Evolutionary conservation across 2,888 invertebrate genomes (phyloP), one percentile per base, ranked within the genome.

Genomic region (Dolomedes plantarius): DNA sequence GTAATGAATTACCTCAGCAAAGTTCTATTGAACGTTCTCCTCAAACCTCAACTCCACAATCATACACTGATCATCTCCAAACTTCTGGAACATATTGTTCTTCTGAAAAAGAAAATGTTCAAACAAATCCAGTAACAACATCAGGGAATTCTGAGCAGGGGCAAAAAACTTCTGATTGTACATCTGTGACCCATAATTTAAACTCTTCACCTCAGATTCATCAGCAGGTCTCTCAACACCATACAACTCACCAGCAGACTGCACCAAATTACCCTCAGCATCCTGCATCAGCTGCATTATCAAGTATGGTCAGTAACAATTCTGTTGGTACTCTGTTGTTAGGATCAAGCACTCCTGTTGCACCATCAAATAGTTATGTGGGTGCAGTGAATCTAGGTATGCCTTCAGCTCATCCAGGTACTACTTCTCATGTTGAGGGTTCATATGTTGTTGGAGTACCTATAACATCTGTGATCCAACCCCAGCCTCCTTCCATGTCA

Each of bases 1-100:
- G 96, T 0, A 96, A 95, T 67, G 96, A 97, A 91, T 93, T 97
- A 92, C 95, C 95, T 94, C 96, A 96, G 89, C 96, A 96, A 89
- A 94, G 93, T 90, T 93, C 94, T 0, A 94, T 94, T 0, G 94
- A 94, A 89, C 92, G 92, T 36, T 76, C 82, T 13, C 92, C 92
- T 50, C 89, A 90, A 72, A 89, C 89, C 16, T 36, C 88, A 13
- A 87, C 74, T 36, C 89, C 90, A 6, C 90, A 89, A 71, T 89
- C 89, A 65, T 91, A 90, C 88, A 89, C 90, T 31, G 91, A 91
- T 88, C 91, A 91, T 89, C 91, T 91, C 29, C 90, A 90, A 72
- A 78, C 89, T 7, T 87, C 87, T n/a, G 78, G 80, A 13, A 75
- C 71, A 39, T 87, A 73, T 46, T 86, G 80, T 67, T 46, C 77